phyloP scores from a whole-genome alignment of 2,888 invertebrate species.

The Azorinus chamasolen region DNA sequence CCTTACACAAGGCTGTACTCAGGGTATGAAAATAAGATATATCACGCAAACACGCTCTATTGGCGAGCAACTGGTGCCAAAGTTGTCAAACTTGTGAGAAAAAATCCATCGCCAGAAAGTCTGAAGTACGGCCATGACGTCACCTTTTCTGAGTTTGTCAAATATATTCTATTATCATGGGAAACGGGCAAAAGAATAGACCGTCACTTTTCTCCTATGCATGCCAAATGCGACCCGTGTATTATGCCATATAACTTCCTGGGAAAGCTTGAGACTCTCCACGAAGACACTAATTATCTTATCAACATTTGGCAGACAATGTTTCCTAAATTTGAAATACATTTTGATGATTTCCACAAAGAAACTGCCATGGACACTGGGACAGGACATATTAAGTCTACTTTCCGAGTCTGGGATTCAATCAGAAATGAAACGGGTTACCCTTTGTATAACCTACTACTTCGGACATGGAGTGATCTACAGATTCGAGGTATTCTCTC shows the following conservation, averaged over 20 bases:
- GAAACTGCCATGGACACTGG: slow-evolving; percentile 63
- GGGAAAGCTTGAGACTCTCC: slow-evolving; percentile 72
- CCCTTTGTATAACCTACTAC: slow-evolving; percentile 62
- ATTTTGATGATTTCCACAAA: slow-evolving; percentile 66
- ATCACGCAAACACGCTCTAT: slow-evolving; percentile 67
- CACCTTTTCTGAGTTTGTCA: slow-evolving; percentile 72
- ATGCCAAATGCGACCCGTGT: slow-evolving; percentile 69
- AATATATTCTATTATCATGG: slow-evolving; percentile 60
- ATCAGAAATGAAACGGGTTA: slow-evolving; percentile 56
- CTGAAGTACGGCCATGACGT: slow-evolving; percentile 72
- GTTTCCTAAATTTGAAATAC: slow-evolving; percentile 58
- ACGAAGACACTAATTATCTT: slow-evolving; percentile 60
- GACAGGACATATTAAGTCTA: slow-evolving; percentile 8
- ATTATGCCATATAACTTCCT: slow-evolving; percentile 66
- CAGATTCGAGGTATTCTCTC: slow-evolving; percentile 74
- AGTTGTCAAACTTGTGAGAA: slow-evolving; percentile 42
- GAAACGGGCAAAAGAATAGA: slow-evolving; percentile 44
- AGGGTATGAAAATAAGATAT: slow-evolving; percentile 76
- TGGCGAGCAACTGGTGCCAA: slow-evolving; percentile 65
- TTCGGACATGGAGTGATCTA: slow-evolving; percentile 70
- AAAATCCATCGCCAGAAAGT: slow-evolving; percentile 34
- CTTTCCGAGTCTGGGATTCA: slow-evolving; percentile 47
- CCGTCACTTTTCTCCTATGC: slow-evolving; percentile 69
- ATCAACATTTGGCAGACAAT: slow-evolving; percentile 49
- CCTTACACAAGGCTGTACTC: slow-evolving; percentile 73